A percentile compares a stretch with the other conserved stretches of the same genome.
Conservation (phyloP, 1,140 invertebrate genomes). For the Oreohelix idahoensis region DNA sequence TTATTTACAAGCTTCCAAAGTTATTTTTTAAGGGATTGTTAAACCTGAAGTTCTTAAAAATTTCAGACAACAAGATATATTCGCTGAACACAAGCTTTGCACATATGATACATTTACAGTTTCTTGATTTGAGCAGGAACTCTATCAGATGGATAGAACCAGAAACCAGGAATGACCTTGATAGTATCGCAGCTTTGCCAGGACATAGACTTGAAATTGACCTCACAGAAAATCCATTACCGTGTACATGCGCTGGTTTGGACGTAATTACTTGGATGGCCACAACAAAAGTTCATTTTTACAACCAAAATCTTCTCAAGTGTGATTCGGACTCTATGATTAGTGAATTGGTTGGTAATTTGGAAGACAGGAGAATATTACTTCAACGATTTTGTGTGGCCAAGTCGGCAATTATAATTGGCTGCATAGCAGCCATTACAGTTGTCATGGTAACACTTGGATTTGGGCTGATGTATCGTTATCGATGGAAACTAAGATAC, state of each 20-base stretch:
- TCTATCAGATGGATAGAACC: neutral
- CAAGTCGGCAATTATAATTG: neutral
- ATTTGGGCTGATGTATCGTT: neutral
- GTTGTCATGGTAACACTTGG: neutral
- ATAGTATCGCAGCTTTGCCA: neutral
- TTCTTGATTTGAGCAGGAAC: slow-evolving; percentile 15
- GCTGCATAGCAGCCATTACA: neutral
- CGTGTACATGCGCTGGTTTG: slow-evolving; percentile 18
- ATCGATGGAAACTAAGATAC: slow-evolving; percentile 5
- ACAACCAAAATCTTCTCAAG: neutral
- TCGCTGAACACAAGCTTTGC: neutral
- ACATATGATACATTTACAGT: neutral
- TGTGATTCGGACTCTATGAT: neutral
- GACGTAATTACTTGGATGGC: slow-evolving; percentile 7
- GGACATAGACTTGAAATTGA: neutral
- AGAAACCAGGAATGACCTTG: slow-evolving; percentile 13
- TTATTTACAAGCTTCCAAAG: neutral
- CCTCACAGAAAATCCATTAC: neutral
- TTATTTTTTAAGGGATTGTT: neutral
- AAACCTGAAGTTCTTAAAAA: neutral
- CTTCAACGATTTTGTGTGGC: neutral
- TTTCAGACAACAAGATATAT: neutral
- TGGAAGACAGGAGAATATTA: neutral
- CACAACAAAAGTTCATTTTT: neutral
- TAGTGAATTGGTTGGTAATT: neutral